Evolutionary conservation across 2,797 vertebrate species (phyloP).

Genomic region (Lerista edwardsae): DNA sequence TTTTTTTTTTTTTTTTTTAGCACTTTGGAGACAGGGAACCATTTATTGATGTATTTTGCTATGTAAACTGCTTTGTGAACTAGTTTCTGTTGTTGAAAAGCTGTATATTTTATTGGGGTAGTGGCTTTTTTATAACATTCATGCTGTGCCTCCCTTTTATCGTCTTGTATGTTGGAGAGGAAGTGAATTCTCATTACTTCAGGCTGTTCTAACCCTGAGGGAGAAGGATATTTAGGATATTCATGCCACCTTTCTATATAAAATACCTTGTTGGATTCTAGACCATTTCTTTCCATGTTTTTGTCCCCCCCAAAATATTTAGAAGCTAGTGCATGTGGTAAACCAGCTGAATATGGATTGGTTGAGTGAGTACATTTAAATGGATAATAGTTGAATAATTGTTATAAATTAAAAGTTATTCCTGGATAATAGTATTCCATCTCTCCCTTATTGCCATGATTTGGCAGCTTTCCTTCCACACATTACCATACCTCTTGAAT

Average conservation of each 20-base stretch:
- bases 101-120: too few species aligned
- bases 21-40: too few species aligned
- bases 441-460: neutral
- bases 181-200: neutral
- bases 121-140: too few species aligned
- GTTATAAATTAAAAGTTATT: neutral
- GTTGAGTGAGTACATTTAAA: neutral
- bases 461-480: neutral
- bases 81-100: too few species aligned
- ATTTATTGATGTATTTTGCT: too few species aligned
- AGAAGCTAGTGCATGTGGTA: too few species aligned
- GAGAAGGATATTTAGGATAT: neutral
- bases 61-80: too few species aligned
- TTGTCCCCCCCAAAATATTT: neutral
- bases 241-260: neutral
- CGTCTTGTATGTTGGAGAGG: neutral
- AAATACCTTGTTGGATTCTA: neutral
- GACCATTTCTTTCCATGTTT: neutral
- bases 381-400: neutral
- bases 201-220: neutral
- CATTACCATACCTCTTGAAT: neutral
- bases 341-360: too few species aligned
- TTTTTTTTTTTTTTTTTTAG: too few species aligned
- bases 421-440: neutral
- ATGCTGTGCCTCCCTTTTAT: neutral